These are phyloP conservation scores for Cettia cetti DNA, from an alignment of 2,113 vertebrate species.

Conservation along the genomic window DNA sequence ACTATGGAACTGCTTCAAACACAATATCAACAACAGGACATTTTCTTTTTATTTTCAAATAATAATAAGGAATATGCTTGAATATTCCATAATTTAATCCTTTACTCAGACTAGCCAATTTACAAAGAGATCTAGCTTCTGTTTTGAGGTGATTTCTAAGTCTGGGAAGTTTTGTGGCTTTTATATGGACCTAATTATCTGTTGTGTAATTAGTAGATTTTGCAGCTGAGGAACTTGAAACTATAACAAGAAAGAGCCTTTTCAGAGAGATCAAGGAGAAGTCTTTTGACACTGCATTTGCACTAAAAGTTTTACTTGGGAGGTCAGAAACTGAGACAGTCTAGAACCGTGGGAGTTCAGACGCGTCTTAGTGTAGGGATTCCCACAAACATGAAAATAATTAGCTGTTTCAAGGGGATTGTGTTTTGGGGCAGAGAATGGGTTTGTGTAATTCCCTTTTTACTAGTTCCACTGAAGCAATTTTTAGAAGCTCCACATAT, in stretches of 20 bases:
- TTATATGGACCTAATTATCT: background rate
- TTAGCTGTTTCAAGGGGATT: background rate
- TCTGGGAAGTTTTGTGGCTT: background rate
- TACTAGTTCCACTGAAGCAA: background rate
- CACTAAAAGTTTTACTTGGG: constrained; percentile 4
- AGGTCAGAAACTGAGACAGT: constrained; percentile 24
- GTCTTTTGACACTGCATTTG: background rate
- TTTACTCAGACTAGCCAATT: background rate
- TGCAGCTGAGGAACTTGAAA: background rate
- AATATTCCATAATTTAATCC: background rate
- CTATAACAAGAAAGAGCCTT: background rate
- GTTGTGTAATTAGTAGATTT: constrained; percentile 1
- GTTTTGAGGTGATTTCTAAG: background rate
- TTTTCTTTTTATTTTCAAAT: background rate
- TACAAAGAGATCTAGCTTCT: background rate
- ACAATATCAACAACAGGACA: background rate
- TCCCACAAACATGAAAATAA: constrained; percentile 15
- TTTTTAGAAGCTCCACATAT: background rate
- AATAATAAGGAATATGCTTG: background rate
- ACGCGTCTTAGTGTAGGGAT: background rate
- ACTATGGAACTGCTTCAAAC: background rate
- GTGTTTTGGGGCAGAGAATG: background rate
- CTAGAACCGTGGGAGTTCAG: background rate
- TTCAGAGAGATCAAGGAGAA: constrained; percentile 5
- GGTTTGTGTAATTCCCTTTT: background rate